A percentile compares a stretch with the other conserved stretches of the same genome.
Evolutionary conservation across 2,888 invertebrate genomes (phyloP).

Genomic region (Heliconius hortense): DNA sequence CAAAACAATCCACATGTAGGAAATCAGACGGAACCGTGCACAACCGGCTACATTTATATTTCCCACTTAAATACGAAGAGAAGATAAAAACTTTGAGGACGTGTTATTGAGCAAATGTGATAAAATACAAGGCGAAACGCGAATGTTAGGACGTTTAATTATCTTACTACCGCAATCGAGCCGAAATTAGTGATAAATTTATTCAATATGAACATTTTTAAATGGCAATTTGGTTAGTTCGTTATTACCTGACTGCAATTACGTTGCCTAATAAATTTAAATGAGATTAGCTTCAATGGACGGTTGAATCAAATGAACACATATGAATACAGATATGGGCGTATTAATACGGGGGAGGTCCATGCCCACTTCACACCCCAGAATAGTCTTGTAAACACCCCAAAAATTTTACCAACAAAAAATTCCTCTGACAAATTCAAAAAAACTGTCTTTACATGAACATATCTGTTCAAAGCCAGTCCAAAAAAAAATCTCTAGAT

Average conservation of each 20-base stretch:
- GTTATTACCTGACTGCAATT: constrained; percentile 30
- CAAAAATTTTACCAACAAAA: too few relatives aligned
- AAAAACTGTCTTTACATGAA: too few relatives aligned
- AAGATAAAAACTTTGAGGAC: constrained; percentile 19
- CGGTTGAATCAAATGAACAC: constrained; percentile 25
- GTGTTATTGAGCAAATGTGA: constrained; percentile 24
- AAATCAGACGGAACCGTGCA: constrained; percentile 58
- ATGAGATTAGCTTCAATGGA: constrained; percentile 38
- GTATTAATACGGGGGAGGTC: too few relatives aligned
- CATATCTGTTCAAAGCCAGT: too few relatives aligned
- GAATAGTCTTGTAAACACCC: too few relatives aligned
- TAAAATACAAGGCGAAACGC: constrained; percentile 18
- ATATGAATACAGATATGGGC: too few relatives aligned
- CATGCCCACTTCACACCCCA: too few relatives aligned
- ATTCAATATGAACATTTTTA: constrained; percentile 33
- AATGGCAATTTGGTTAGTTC: constrained; percentile 31
- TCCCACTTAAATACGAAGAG: constrained; percentile 20
- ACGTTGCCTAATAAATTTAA: constrained; percentile 38
- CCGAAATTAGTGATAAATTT: constrained; percentile 32
- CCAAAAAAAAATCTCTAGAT: too few relatives aligned
- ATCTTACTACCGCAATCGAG: constrained; percentile 24
- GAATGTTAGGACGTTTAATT: constrained; percentile 16
- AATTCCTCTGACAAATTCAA: too few relatives aligned
- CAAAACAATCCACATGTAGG: constrained; percentile 55
- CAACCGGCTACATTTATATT: constrained; percentile 30